Base-by-base conservation (phyloP, 2,797 vertebrate species). In the Anabacerthia variegaticeps region DNA sequence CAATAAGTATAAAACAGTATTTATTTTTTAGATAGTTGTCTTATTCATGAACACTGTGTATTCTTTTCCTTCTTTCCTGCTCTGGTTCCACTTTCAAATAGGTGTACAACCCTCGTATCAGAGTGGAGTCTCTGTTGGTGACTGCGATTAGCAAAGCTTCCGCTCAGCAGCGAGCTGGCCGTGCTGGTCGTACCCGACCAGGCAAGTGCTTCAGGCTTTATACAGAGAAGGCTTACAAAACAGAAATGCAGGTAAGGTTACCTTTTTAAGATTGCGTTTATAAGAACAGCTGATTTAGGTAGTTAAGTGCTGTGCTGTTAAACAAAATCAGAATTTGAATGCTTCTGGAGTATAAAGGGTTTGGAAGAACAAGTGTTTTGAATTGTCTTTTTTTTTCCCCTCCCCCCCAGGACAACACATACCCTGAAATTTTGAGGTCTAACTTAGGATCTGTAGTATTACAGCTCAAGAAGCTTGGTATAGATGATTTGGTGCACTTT, bases 401-500 rank as follows among this genome's bases (percentile, higher is more conserved):
- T 22, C 32, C n/a, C 16, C 93, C 37, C 61, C 95, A 99, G 99
- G 99, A 99, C 98, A 99, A 99, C 98, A 99, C 99, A 7, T 99
- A 99, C 92, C 99, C 99, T 85, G 99, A 99, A 98, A 99, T 99
- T 97, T 98, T 99, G 93, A 98, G 99, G 81, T 99, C 99, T 89
- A 99, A 99, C 97, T 97, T 99, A 97, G 99, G 99, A 81, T 99
- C 99, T 48, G 99, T 99, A 85, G 99, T 99, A 88, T 98, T 99
- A 88, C 99, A 99, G 88, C 97, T 99, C 95, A 99, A 99, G 97
- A 99, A 99, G 96, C 98, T 99, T 89, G 99, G 99, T 85, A 99
- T 99, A 74, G 99, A 99, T 97, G 99, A 99, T 95, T 98, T 99
- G 95, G 99, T 99, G 73, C 99, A 99, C 97, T 99, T 99, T 95